Evolutionary conservation across 2,888 invertebrate genomes (phyloP).

Genomic region (Drosophila hamatofila): DNA sequence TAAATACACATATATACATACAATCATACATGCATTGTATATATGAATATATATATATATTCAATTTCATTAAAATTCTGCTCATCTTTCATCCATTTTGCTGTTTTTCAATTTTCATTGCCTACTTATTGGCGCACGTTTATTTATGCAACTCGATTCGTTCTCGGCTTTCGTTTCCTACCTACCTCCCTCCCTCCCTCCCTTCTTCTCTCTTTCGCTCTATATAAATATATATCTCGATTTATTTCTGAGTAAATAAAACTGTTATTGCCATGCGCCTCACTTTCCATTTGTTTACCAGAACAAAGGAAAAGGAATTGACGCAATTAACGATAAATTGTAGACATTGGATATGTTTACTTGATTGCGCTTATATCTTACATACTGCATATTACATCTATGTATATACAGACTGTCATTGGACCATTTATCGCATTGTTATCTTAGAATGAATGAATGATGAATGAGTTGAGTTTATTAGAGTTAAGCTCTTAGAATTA

Average conservation of each 20-base stretch:
- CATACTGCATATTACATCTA: too few species aligned
- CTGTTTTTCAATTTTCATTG: conserved; percentile 6
- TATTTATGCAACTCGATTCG: neutral
- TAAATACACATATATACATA: neutral
- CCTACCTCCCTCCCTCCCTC: neutral
- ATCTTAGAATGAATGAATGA: too few species aligned
- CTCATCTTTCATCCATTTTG: neutral
- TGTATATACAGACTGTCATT: neutral
- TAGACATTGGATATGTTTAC: neutral
- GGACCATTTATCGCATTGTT: too few species aligned
- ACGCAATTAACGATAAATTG: neutral
- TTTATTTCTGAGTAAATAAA: neutral
- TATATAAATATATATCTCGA: neutral
- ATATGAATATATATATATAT: neutral
- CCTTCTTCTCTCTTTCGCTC: neutral
- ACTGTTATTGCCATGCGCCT: neutral
- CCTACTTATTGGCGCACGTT: conserved; percentile 28
- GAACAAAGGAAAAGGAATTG: neutral
- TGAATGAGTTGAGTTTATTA: too few species aligned
- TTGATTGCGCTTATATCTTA: neutral
- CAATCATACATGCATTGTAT: too few species aligned
- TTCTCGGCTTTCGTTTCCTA: neutral
- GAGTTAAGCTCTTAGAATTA: neutral
- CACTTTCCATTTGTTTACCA: neutral
- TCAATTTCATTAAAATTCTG: neutral